These are phyloP conservation scores for Meloidogyne chitwoodi DNA, from an alignment of 1,140 invertebrate species.

Conservation along the genomic window DNA sequence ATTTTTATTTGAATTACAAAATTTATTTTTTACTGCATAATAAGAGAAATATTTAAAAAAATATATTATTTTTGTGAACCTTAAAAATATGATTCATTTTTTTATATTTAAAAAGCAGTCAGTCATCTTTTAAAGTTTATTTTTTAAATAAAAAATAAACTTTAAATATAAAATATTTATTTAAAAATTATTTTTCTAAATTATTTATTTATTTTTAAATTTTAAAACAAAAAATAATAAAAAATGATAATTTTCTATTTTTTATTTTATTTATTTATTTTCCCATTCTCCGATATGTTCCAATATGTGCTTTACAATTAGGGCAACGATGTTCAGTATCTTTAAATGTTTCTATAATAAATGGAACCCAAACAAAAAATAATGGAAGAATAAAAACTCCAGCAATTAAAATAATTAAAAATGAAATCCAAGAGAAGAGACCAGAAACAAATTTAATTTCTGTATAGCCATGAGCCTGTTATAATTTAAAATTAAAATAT, in stretches of 20 bases:
- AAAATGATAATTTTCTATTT: not conserved
- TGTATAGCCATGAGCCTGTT: conserved; percentile 48
- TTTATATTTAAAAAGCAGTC: not conserved
- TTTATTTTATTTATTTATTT: conserved; percentile 36
- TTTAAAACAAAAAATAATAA: not conserved
- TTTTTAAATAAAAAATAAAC: too few relatives aligned
- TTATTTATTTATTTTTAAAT: not conserved
- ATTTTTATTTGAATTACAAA: not conserved
- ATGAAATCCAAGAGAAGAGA: conserved; percentile 35
- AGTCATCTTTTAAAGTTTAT: not conserved
- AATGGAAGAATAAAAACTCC: conserved; percentile 47
- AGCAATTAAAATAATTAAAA: conserved; percentile 45
- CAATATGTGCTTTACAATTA: conserved; percentile 50
- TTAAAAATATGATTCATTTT: not conserved
- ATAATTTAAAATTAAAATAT: conserved; percentile 4
- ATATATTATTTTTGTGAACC: not conserved
- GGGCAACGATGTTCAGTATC: conserved; percentile 51
- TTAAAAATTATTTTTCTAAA: not conserved
- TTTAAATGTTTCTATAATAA: conserved; percentile 53
- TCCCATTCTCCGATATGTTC: conserved; percentile 49
- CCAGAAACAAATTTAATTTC: conserved; percentile 33
- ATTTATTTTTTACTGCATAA: too few relatives aligned
- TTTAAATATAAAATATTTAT: not conserved
- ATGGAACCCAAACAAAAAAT: conserved; percentile 56
- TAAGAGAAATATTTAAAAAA: too few relatives aligned